Evolutionary conservation across 2,113 vertebrate species (phyloP).

Genomic region (Zosterops japonicus): DNA sequence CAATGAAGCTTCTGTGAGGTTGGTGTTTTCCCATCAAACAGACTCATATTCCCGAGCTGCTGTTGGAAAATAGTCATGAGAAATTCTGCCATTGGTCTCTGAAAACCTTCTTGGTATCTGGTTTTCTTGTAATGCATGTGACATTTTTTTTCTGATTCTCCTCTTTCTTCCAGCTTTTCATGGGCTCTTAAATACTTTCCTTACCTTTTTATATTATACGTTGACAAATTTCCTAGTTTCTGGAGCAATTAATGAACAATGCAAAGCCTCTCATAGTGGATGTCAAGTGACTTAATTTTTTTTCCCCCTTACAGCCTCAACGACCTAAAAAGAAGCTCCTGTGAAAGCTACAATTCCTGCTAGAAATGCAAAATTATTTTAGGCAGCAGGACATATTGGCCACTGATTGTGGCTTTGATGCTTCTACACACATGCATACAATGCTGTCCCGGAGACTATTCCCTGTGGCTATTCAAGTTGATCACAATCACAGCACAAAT

Average conservation of each 20-base stretch:
- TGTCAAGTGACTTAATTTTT: neutral
- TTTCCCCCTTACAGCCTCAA: neutral
- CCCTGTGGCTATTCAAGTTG: neutral
- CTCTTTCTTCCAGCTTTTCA: neutral
- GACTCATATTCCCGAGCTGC: neutral
- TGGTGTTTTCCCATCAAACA: neutral
- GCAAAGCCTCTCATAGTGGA: neutral
- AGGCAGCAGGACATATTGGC: neutral
- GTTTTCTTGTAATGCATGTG: neutral
- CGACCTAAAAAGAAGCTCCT: neutral
- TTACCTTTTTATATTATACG: neutral
- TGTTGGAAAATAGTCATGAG: neutral
- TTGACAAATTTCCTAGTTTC: neutral
- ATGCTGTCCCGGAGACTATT: fast-evolving
- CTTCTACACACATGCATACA: neutral
- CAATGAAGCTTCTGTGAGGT: neutral
- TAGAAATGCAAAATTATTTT: neutral
- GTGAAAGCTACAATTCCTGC: neutral
- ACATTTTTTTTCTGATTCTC: neutral
- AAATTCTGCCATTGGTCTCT: neutral
- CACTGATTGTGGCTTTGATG: neutral
- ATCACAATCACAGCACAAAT: neutral
- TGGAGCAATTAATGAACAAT: neutral
- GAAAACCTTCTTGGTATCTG: neutral
- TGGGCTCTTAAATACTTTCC: neutral